Conservation (phyloP, 2,797 vertebrate genomes). For the Octomys mimax region DNA sequence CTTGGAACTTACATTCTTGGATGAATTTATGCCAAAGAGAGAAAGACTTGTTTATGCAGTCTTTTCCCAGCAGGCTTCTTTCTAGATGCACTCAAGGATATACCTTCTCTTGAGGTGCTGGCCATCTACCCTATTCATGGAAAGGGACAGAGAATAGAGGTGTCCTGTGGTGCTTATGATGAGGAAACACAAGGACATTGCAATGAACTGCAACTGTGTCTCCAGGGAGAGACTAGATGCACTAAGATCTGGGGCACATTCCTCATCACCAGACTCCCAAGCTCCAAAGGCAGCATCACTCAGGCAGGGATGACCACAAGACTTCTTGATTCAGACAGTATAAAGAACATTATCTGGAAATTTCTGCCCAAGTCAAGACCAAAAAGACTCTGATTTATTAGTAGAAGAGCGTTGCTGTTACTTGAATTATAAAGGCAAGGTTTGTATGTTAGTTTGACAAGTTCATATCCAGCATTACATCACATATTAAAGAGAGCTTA, state of each 20-base stretch:
- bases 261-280: not conserved
- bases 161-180: not conserved
- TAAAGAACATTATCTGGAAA: not conserved
- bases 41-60: not conserved
- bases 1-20: not conserved
- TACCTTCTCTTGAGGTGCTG: not conserved
- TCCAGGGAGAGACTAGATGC: not conserved
- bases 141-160: not conserved
- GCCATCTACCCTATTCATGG: not conserved
- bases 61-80: constrained; percentile 8
- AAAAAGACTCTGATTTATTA: not conserved
- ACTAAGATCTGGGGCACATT: not conserved
- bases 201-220: not conserved
- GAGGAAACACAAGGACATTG: not conserved
- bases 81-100: not conserved
- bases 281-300: too few species aligned
- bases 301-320: not conserved
- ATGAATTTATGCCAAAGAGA: not conserved
- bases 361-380: constrained; percentile 11
- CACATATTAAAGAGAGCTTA: constrained; percentile 11
- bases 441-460: not conserved
- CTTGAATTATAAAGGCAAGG: not conserved
- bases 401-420: constrained; percentile 10
- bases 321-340: not conserved
- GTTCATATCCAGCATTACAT: constrained; percentile 24